phyloP scores from a whole-genome alignment of 2,888 invertebrate genomes.

The Thumatha senex region DNA sequence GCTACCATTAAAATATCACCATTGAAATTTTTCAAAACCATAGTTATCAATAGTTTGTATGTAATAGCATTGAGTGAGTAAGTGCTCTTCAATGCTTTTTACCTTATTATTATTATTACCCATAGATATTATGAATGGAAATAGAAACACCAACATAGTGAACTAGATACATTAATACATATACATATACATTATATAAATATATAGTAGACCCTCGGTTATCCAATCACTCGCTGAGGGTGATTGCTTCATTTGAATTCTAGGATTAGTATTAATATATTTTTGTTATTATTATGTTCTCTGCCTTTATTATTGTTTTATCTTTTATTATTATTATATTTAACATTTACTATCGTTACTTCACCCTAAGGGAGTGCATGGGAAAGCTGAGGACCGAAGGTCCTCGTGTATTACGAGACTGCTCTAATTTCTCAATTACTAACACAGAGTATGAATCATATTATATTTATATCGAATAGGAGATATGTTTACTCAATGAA shows the following conservation, averaged over 20 bases:
- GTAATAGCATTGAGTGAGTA: slow-evolving; percentile 61
- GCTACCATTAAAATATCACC: slow-evolving; percentile 70
- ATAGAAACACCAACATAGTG: slow-evolving; percentile 81
- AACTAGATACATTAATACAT: slow-evolving; percentile 73
- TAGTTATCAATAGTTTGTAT: slow-evolving; percentile 72
- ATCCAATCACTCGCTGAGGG: slow-evolving; percentile 52
- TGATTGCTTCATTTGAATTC: slow-evolving; percentile 59
- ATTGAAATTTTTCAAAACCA: slow-evolving; percentile 56
- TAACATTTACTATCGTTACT: slow-evolving; percentile 53
- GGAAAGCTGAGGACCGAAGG: slow-evolving; percentile 42
- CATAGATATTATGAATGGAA: slow-evolving; percentile 74
- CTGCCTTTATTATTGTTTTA: slow-evolving; percentile 69
- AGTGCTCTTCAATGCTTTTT: slow-evolving; percentile 53
- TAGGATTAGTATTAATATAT: slow-evolving; percentile 76
- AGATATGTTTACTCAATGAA: slow-evolving; percentile 27
- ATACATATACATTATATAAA: slow-evolving; percentile 54
- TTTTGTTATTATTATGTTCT: slow-evolving; percentile 74
- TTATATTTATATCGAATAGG: slow-evolving; percentile 37
- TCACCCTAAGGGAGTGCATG: slow-evolving; percentile 52
- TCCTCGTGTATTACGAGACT: slow-evolving; percentile 57
- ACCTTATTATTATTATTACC: slow-evolving; percentile 56
- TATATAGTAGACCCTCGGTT: slow-evolving; percentile 53
- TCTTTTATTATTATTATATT: slow-evolving; percentile 47
- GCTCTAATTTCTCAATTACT: slow-evolving; percentile 40
- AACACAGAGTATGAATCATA: slow-evolving; percentile 30